These are phyloP conservation scores for Heliconius melpomene DNA, from an alignment of 1,140 invertebrate species.

Conservation along the genomic window DNA sequence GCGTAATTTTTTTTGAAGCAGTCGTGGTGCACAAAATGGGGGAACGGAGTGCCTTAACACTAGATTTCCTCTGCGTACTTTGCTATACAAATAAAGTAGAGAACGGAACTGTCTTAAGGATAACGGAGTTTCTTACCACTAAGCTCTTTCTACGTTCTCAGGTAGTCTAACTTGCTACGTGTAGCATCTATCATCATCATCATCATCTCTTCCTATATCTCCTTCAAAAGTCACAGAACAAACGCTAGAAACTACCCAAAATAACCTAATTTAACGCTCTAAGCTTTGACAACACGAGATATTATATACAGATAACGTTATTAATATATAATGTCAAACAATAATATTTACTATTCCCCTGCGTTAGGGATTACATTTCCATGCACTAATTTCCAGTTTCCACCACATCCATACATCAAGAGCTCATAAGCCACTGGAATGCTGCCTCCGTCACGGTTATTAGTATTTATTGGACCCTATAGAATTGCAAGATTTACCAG, in stretches of 20 bases:
- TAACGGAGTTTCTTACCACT: too few species aligned
- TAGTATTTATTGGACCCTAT: conserved; percentile 15
- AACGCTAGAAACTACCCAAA: not conserved
- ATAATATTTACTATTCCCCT: not conserved
- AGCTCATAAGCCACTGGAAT: conserved; percentile 6
- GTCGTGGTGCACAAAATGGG: not conserved
- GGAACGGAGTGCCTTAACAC: not conserved
- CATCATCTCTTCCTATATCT: too few species aligned
- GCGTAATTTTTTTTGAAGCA: too few species aligned
- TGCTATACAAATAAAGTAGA: too few species aligned
- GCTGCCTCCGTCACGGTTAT: not conserved
- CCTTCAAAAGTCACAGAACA: too few species aligned
- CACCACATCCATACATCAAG: not conserved
- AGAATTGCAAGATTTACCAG: conserved; percentile 2
- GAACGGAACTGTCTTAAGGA: too few species aligned
- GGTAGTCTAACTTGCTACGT: too few species aligned
- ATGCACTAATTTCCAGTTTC: not conserved
- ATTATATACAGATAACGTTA: not conserved
- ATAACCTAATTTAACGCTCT: not conserved
- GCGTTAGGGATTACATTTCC: not conserved
- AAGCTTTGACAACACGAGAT: not conserved
- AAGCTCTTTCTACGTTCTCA: too few species aligned
- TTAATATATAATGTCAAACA: not conserved
- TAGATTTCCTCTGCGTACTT: too few species aligned
- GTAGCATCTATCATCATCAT: too few species aligned